phyloP scores from a whole-genome alignment of 2,113 vertebrate species.

The Chloebia gouldiae region DNA sequence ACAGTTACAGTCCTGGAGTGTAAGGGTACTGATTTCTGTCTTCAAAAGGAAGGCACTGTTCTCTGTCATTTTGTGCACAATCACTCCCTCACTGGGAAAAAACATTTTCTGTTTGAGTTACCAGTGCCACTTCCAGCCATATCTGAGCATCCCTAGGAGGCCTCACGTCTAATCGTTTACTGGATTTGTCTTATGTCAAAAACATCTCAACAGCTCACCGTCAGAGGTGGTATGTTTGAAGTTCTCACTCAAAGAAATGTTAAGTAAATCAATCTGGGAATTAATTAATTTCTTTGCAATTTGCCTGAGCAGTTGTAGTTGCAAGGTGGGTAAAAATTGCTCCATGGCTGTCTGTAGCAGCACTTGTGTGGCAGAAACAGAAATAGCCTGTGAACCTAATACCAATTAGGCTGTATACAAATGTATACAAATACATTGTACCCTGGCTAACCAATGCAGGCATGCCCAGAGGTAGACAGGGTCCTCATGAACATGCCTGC shows the following conservation, averaged over 20 bases:
- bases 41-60: background rate
- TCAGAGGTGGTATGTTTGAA: background rate
- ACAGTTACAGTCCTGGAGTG: background rate
- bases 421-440: background rate
- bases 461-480: background rate
- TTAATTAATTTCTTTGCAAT: background rate
- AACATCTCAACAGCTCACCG: background rate
- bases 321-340: background rate
- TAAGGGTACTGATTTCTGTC: background rate
- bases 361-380: background rate
- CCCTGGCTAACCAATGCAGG: rapidly evolving
- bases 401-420: background rate
- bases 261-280: background rate
- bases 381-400: background rate
- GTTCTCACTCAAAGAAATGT: background rate
- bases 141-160: background rate
- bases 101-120: background rate
- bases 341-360: background rate
- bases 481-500: background rate
- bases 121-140: background rate
- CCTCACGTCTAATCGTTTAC: background rate
- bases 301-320: background rate
- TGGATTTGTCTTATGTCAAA: background rate
- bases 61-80: background rate
- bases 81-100: background rate